phyloP scores from a whole-genome alignment of 1,140 invertebrate species.

The Lanistes nyassanus region DNA sequence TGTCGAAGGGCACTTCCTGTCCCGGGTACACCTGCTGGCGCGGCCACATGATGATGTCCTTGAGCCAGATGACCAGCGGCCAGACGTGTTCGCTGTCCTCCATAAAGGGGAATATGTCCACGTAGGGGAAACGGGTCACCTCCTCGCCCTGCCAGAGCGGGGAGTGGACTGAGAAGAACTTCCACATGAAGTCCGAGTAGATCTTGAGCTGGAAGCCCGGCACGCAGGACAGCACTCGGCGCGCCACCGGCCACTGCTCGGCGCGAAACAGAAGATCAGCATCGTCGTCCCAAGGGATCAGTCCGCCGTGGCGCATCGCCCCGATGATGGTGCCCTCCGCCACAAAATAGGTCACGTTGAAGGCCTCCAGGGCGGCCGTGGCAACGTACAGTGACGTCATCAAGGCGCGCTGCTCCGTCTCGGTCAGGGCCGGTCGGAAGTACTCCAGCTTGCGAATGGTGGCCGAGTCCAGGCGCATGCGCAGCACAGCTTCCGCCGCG shows the following conservation, averaged over 20 bases:
- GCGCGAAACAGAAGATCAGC: conserved; percentile 40
- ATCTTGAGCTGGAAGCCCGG: conserved; percentile 28
- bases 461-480: neutral
- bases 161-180: conserved; percentile 29
- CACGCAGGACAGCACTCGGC: conserved; percentile 26
- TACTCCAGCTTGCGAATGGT: neutral
- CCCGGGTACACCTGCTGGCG: conserved; percentile 24
- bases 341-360: conserved; percentile 41
- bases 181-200: conserved; percentile 35
- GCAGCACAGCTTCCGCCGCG: neutral
- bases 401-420: conserved; percentile 23
- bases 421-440: conserved; percentile 23
- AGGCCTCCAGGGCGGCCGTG: conserved; percentile 29
- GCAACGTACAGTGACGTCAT: conserved; percentile 22
- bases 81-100: conserved; percentile 37
- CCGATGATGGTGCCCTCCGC: conserved; percentile 46
- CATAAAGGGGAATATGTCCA: conserved; percentile 41
- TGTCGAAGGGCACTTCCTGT: conserved; percentile 26
- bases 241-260: conserved; percentile 26
- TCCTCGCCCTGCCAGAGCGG: conserved; percentile 21
- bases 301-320: conserved; percentile 45
- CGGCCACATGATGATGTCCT: conserved; percentile 39
- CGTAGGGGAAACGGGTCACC: conserved; percentile 40
- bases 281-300: conserved; percentile 53
- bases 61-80: conserved; percentile 36